Evolutionary conservation across 1,140 invertebrate species (phyloP).

Genomic region (Alviniconcha marisindica): DNA sequence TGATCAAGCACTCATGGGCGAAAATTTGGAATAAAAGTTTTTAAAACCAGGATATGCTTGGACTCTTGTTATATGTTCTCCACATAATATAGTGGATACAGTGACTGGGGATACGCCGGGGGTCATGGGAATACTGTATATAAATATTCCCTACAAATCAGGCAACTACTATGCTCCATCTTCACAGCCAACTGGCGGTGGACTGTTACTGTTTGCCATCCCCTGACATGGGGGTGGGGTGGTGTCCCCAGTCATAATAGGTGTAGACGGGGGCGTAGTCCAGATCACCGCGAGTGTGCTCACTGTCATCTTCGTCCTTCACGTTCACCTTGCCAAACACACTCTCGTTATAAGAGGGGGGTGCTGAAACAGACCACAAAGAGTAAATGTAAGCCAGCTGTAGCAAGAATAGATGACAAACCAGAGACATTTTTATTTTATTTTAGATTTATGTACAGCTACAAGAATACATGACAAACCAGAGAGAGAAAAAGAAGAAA

Average conservation of each 20-base stretch:
- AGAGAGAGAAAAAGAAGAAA: too few species aligned
- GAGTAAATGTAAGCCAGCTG: conserved; percentile 38
- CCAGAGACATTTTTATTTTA: too few species aligned
- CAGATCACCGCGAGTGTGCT: conserved; percentile 50
- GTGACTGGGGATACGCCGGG: too few species aligned
- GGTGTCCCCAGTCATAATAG: conserved; percentile 57
- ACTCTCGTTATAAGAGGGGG: conserved; percentile 73
- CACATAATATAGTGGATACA: too few species aligned
- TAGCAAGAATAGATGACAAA: too few species aligned
- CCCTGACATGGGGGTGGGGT: conserved; percentile 23
- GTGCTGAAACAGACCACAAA: conserved; percentile 59
- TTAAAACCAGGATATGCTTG: neutral
- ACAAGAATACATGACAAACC: too few species aligned
- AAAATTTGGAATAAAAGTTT: neutral
- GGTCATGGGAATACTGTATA: too few species aligned
- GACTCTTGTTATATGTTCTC: too few species aligned
- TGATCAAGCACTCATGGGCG: neutral
- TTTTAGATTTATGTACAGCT: too few species aligned
- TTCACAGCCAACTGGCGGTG: neutral
- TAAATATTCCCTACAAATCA: too few species aligned
- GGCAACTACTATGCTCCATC: too few species aligned
- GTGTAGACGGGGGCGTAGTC: conserved; percentile 55
- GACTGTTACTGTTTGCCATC: neutral
- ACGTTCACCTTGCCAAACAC: conserved; percentile 72
- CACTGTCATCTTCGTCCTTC: conserved; percentile 63